Percentiles rank a stretch among this genome's conserved stretches.
Evolutionary conservation across 35 echinoderm and acorn worm species (phyloP).

Genomic region (Apostichopus japonicus): DNA sequence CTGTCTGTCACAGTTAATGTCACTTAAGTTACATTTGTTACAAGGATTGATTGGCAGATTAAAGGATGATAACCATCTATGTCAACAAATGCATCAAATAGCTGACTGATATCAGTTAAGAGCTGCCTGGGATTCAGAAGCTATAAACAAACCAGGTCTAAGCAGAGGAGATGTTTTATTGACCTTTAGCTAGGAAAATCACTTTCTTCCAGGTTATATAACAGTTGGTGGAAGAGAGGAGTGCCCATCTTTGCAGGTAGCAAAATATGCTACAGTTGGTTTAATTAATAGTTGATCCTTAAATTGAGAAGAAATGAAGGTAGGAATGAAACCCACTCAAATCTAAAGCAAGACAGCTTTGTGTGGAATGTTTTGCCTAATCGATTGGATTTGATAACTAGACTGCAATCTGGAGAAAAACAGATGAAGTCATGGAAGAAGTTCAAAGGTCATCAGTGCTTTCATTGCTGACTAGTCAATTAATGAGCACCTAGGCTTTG

Average conservation of each 20-base stretch:
- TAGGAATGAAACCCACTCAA: too few species aligned
- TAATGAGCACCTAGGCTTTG: too few species aligned
- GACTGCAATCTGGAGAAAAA: too few species aligned
- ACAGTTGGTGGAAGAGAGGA: not conserved
- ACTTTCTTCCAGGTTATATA: not conserved
- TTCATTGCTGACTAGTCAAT: too few species aligned
- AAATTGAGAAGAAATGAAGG: too few species aligned
- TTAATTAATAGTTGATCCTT: not conserved
- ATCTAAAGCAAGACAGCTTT: too few species aligned
- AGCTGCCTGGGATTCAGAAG: not conserved
- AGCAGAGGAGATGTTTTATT: not conserved
- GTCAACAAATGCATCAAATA: not conserved
- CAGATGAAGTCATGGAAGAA: too few species aligned
- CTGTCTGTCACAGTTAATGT: too few species aligned
- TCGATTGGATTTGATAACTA: too few species aligned
- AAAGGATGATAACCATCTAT: not conserved
- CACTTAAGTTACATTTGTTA: not conserved
- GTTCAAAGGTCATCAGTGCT: too few species aligned
- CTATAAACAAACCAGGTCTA: not conserved
- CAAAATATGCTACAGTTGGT: not conserved
- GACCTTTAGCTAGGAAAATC: not conserved
- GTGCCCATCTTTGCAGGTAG: not conserved
- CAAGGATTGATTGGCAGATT: not conserved
- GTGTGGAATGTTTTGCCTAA: too few species aligned
- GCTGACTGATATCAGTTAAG: not conserved